These are phyloP conservation scores for Columba janthina DNA, from an alignment of 2,113 vertebrate species.

Conservation along the genomic window DNA sequence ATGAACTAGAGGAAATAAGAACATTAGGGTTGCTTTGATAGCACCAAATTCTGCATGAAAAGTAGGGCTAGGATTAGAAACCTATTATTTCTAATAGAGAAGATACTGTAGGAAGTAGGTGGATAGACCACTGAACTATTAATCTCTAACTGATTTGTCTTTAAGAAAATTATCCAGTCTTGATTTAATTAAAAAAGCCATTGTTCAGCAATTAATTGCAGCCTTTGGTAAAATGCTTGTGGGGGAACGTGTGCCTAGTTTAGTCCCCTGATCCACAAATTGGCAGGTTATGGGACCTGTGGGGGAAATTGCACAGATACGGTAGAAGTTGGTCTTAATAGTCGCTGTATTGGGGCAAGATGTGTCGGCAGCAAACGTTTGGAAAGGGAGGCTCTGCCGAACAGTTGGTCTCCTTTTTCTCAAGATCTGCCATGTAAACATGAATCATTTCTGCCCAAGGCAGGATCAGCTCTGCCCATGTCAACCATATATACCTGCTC, in stretches of 20 bases:
- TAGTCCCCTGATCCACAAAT: fast-evolving
- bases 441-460: not conserved
- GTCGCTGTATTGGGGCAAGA: not conserved
- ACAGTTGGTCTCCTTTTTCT: not conserved
- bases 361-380: not conserved
- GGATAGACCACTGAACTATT: not conserved
- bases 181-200: not conserved
- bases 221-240: not conserved
- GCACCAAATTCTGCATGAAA: not conserved
- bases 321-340: not conserved
- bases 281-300: not conserved
- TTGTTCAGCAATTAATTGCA: fast-evolving
- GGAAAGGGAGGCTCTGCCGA: not conserved
- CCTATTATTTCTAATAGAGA: not conserved
- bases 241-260: not conserved
- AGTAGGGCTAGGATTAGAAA: not conserved
- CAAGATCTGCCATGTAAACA: fast-evolving
- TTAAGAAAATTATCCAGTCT: not conserved
- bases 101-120: not conserved
- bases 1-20: not conserved
- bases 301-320: not conserved
- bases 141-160: not conserved
- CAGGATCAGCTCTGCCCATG: not conserved
- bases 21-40: not conserved
- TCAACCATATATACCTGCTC: not conserved